Evolutionary conservation across 2,888 invertebrate species (phyloP), one percentile per base, ranked within the genome.

Genomic region (Brachyopa scutellaris): DNA sequence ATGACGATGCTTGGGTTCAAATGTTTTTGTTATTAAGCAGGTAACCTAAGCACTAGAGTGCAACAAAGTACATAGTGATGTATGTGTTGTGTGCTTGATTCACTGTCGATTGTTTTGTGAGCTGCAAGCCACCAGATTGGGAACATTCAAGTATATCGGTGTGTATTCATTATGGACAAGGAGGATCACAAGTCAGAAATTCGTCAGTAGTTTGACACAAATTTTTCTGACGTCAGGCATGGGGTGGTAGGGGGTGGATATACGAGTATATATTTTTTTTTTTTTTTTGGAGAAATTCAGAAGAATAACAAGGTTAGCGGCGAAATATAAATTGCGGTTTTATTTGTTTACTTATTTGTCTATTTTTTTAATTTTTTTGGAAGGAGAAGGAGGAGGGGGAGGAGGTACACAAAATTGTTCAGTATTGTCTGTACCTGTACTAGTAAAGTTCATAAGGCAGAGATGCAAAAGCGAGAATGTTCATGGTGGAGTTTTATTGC

Each of bases 1-100:
- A 62, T 36, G 51, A 66, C 31, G 66, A 38, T 66, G 51, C 66
- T 51, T 40, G 51, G 29, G 64, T 64, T 64, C 51, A 64, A 64
- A 49, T 64, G 26, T 40, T 40, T 47, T 51, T 51, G 11, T 40
- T 38, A 38, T 49, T 36, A 33, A 21, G 15, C 38, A 19, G 53
- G 29, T 31, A 53, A 53, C 53, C 29, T 53, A 21, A 66, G 66
- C 45, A 21, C 21, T 31, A 15, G 9, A 66, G 42, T 51, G 51
- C 51, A 51, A 51, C 64, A 51, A 40, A 38, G 51, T 64, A 59
- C 29, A 40, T 29, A 29, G 40, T 59, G 40, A 57, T 8, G 13
- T 38, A 8, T 33, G 36, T 38, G 38, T 36, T 38, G 33, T 38
- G 33, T 42, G 40, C 7, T 7, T 59, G 38, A 21, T 21, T 8